Conservation (phyloP, 2,797 vertebrate genomes). For the Ctenosaura bakeri region DNA sequence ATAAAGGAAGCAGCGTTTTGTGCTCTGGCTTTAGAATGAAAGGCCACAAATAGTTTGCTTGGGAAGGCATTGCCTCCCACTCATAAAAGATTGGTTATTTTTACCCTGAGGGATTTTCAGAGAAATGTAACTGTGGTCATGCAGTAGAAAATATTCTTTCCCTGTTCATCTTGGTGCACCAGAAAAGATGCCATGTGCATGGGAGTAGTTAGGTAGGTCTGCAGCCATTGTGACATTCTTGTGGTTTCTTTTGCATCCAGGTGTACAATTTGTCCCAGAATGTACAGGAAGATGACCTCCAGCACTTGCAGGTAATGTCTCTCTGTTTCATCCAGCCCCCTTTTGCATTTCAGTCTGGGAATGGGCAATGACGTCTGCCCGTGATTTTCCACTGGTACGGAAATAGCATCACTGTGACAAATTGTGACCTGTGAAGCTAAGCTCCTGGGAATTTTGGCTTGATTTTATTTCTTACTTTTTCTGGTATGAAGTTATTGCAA, state of each 20-base stretch:
- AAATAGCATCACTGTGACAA: neutral
- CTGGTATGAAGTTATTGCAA: too few relatives aligned
- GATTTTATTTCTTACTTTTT: neutral
- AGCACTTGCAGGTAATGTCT: constrained; percentile 92
- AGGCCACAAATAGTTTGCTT: too few relatives aligned
- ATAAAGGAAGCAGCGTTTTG: too few relatives aligned
- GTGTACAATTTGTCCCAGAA: constrained; percentile 99
- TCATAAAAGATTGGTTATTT: neutral
- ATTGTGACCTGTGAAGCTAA: too few relatives aligned
- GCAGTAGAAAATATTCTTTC: too few relatives aligned
- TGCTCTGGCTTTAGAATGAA: too few relatives aligned
- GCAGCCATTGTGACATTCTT: constrained; percentile 18
- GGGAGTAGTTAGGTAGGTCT: neutral
- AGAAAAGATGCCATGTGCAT: neutral
- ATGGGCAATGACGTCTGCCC: neutral
- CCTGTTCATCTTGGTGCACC: neutral
- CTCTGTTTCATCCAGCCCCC: neutral
- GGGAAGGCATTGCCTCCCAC: neutral
- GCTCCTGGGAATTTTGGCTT: neutral
- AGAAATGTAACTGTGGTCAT: neutral
- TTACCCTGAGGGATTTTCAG: too few relatives aligned
- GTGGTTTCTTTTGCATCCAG: constrained; percentile 78
- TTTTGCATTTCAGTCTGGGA: neutral
- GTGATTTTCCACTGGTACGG: too few relatives aligned
- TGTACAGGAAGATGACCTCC: constrained; percentile 97